Conservation (phyloP, 2,797 vertebrate species). For the Oreortyx pictus region DNA sequence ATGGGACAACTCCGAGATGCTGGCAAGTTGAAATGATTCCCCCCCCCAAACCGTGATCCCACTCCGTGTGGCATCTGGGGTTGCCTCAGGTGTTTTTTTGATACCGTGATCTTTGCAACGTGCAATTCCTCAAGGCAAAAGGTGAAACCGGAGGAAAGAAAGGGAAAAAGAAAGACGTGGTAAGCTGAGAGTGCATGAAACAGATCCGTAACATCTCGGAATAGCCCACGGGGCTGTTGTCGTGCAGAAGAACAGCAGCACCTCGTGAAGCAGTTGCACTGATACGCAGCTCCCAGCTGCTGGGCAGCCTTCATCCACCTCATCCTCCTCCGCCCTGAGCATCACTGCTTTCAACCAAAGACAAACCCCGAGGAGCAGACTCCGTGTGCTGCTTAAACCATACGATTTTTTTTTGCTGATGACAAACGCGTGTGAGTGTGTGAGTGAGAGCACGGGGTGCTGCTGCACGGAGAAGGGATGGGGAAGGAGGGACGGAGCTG, state of each 20-base stretch:
- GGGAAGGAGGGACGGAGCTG: background rate
- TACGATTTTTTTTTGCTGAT: background rate
- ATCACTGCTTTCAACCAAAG: slow-evolving; percentile 32
- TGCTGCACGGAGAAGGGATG: fast-evolving
- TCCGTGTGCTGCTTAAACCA: fast-evolving
- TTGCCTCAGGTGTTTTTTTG: background rate
- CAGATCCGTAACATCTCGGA: background rate
- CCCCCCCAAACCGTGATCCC: too few relatives aligned
- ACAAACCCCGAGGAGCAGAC: background rate
- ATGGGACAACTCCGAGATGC: background rate
- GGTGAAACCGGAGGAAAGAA: background rate
- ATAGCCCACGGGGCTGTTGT: background rate
- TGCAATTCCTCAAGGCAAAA: background rate
- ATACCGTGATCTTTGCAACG: background rate
- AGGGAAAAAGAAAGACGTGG: background rate
- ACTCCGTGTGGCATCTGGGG: background rate
- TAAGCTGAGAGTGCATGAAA: background rate
- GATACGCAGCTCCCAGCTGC: too few relatives aligned
- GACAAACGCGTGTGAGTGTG: fast-evolving
- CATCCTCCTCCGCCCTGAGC: background rate
- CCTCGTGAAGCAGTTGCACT: background rate
- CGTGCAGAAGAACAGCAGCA: background rate
- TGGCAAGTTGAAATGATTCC: background rate
- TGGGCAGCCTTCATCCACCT: background rate
- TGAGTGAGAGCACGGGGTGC: background rate